A percentile compares a stretch with the other conserved stretches of the same genome.
Conservation (phyloP, 1,140 invertebrate genomes). For the Dendrolimus punctatus region DNA sequence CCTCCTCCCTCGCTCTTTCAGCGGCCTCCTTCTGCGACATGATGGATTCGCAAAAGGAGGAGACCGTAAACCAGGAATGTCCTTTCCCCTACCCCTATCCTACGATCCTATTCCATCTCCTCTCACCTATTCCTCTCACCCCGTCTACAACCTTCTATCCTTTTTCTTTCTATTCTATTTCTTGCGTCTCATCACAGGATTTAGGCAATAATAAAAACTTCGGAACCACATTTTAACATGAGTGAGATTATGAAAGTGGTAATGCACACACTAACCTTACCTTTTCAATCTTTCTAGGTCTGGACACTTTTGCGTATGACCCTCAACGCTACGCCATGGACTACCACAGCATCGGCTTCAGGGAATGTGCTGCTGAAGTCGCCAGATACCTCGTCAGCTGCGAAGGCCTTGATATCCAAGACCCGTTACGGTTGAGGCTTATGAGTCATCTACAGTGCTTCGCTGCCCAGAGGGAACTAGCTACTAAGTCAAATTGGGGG, state of each 20-base stretch:
- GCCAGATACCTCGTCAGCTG: conserved; percentile 94
- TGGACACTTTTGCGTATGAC: conserved; percentile 88
- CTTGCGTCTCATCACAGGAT: no score
- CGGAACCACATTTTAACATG: no score
- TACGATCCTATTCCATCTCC: no score
- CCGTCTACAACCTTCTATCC: no score
- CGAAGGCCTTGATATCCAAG: conserved; percentile 95
- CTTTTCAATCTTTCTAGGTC: conserved; percentile 71
- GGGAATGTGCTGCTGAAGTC: conserved; percentile 96
- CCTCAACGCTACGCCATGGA: conserved; percentile 96
- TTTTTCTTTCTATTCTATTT: no score
- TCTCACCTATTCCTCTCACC: no score
- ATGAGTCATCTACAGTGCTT: conserved; percentile 97
- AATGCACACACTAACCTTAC: conserved; percentile 5
- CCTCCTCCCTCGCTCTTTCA: no score
- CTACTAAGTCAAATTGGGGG: conserved; percentile 74
- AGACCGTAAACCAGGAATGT: no score
- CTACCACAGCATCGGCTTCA: conserved; percentile 95
- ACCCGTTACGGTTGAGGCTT: conserved; percentile 90
- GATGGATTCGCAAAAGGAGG: no score
- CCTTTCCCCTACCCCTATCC: no score
- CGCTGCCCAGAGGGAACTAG: conserved; percentile 88
- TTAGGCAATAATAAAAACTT: no score
- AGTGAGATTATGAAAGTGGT: not conserved
- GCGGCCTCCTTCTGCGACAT: no score